Conservation (phyloP, 1,140 invertebrate species). For the Hermetia illucens region DNA sequence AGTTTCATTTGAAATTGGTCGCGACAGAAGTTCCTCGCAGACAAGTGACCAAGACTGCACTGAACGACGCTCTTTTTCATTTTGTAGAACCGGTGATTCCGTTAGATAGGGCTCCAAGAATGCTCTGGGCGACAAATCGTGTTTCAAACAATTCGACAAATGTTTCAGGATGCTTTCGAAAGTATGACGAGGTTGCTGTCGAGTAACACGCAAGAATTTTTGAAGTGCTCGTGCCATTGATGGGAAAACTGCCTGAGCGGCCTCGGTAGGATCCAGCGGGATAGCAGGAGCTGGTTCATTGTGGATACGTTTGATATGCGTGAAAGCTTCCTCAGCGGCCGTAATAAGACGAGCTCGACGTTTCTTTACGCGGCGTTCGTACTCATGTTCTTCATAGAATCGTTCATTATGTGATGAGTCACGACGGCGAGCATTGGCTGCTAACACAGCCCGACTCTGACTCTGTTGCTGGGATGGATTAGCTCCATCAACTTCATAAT, state of each 20-base stretch:
- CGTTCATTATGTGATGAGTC: constrained; percentile 90
- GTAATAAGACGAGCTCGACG: constrained; percentile 75
- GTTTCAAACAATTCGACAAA: constrained; percentile 75
- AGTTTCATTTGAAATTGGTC: constrained; percentile 64
- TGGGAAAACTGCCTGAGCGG: constrained; percentile 93
- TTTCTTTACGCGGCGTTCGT: constrained; percentile 84
- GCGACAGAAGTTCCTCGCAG: constrained; percentile 75
- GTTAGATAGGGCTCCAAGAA: constrained; percentile 83
- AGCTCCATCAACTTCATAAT: constrained; percentile 90
- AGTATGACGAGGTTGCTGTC: constrained; percentile 89
- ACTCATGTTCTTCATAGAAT: constrained; percentile 96
- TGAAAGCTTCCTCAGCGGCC: constrained; percentile 93
- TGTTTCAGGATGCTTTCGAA: constrained; percentile 81
- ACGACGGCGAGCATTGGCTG: constrained; percentile 53
- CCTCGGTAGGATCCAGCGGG: constrained; percentile 86
- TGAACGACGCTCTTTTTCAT: constrained; percentile 58
- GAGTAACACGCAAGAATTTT: constrained; percentile 87
- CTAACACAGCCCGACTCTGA: constrained; percentile 49
- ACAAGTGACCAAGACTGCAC: constrained; percentile 87
- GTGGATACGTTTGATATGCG: constrained; percentile 76
- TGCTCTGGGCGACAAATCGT: constrained; percentile 84
- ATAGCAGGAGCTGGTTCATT: constrained; percentile 45
- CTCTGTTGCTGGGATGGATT: constrained; percentile 52
- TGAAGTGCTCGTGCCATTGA: constrained; percentile 89
- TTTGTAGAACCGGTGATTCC: constrained; percentile 61